phyloP scores from a whole-genome alignment of 2,113 vertebrate genomes.

The Copsychus sechellarum region DNA sequence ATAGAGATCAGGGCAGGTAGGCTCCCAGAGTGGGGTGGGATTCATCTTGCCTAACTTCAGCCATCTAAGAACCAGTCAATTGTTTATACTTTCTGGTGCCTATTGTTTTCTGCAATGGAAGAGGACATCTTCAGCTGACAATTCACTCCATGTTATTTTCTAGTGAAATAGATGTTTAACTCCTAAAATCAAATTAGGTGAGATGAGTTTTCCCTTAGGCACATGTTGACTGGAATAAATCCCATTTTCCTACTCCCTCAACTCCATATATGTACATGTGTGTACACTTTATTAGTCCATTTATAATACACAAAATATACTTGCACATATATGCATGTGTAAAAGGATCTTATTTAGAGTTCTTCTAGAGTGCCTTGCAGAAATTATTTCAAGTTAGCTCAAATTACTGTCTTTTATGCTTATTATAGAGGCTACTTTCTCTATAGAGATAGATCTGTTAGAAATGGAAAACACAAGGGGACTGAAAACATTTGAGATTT shows the following conservation, averaged over 20 bases:
- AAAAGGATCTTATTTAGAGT: neutral
- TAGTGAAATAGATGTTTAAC: neutral
- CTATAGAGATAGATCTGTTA: neutral
- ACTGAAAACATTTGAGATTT: neutral
- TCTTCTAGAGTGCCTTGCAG: neutral
- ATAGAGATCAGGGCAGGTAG: neutral
- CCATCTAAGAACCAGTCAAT: neutral
- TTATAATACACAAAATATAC: neutral
- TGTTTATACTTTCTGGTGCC: neutral
- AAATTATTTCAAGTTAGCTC: neutral
- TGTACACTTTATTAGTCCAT: neutral
- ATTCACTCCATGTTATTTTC: neutral
- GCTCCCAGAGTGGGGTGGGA: neutral
- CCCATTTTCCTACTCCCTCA: neutral
- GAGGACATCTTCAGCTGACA: neutral
- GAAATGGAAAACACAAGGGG: neutral
- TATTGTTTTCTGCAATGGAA: neutral
- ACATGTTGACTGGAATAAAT: neutral
- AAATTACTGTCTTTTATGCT: neutral
- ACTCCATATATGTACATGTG: neutral
- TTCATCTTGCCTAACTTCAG: neutral
- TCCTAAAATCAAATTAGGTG: neutral
- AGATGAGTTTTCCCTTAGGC: neutral
- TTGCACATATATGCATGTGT: neutral
- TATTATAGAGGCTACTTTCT: neutral